A percentile compares a stretch with the other conserved stretches of the same genome.
These are phyloP conservation scores for Ichneumon xanthorius DNA, from an alignment of 2,888 invertebrate genomes.

Conservation along the genomic window DNA sequence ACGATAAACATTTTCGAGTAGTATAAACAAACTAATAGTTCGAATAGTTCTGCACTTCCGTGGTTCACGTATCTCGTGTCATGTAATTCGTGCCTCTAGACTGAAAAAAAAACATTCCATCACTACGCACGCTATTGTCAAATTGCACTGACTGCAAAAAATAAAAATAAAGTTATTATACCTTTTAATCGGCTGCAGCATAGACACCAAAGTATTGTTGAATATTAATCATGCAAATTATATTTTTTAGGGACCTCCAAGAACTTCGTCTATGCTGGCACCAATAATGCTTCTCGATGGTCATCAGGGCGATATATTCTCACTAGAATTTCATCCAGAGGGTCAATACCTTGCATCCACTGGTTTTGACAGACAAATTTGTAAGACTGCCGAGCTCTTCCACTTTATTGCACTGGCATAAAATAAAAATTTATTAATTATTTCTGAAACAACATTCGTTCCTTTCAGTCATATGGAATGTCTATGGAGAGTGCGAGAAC, in stretches of 20 bases:
- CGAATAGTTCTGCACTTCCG: neutral
- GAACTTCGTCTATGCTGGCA: slow-evolving; percentile 95
- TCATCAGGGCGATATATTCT: slow-evolving; percentile 98
- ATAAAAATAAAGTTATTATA: neutral
- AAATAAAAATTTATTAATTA: neutral
- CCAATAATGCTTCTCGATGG: slow-evolving; percentile 98
- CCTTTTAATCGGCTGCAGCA: neutral
- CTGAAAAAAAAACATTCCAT: slow-evolving; percentile 26
- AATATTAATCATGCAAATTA: slow-evolving; percentile 2
- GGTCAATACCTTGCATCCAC: slow-evolving; percentile 97
- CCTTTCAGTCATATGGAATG: slow-evolving; percentile 94
- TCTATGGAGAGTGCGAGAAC: slow-evolving; percentile 99
- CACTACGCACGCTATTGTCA: too few species aligned
- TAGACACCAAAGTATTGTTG: neutral
- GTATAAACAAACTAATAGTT: neutral
- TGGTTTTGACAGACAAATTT: slow-evolving; percentile 98
- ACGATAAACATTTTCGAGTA: neutral
- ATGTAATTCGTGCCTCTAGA: too few species aligned
- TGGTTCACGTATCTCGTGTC: neutral
- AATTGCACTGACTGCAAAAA: too few species aligned
- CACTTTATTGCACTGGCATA: neutral
- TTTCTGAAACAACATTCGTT: neutral
- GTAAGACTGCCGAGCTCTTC: slow-evolving; percentile 86
- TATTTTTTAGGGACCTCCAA: slow-evolving; percentile 87
- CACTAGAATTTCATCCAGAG: slow-evolving; percentile 97